phyloP scores from a whole-genome alignment of 2,888 invertebrate genomes.

The Cheilosia soror region DNA sequence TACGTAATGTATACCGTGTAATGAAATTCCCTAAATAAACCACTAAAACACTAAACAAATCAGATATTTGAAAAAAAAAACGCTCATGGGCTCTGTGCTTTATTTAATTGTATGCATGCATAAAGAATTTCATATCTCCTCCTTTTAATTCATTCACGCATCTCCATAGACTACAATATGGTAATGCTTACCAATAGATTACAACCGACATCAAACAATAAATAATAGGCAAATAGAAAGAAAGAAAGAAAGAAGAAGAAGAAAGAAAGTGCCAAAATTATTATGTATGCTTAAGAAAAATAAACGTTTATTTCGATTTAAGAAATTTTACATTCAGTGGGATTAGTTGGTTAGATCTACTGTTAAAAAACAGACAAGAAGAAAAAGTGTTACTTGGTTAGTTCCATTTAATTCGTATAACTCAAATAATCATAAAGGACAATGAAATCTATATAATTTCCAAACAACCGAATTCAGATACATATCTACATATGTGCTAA shows the following conservation, averaged over 20 bases:
- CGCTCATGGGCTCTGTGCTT: no score
- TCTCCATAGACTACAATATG: no score
- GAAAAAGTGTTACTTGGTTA: not conserved
- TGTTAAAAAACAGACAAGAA: slow-evolving; percentile 1
- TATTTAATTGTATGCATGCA: no score
- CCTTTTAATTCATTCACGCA: no score
- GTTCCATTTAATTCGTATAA: not conserved
- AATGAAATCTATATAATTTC: slow-evolving; percentile 10
- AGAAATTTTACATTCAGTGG: slow-evolving; percentile 39
- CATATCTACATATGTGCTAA: not conserved
- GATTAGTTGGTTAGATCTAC: slow-evolving; percentile 27
- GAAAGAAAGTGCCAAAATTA: not conserved
- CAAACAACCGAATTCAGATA: not conserved
- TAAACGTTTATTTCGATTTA: slow-evolving; percentile 20
- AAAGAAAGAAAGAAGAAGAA: not conserved
- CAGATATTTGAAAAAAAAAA: no score
- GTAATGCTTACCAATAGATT: no score
- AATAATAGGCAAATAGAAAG: no score
- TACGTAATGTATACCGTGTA: no score
- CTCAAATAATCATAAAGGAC: slow-evolving; percentile 14
- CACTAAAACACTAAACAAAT: no score
- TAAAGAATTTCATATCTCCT: no score
- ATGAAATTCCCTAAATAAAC: no score
- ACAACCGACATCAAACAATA: no score
- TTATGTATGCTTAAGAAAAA: not conserved